Evolutionary conservation across 2,888 invertebrate species (phyloP).

Genomic region (Pelosia muscerda): DNA sequence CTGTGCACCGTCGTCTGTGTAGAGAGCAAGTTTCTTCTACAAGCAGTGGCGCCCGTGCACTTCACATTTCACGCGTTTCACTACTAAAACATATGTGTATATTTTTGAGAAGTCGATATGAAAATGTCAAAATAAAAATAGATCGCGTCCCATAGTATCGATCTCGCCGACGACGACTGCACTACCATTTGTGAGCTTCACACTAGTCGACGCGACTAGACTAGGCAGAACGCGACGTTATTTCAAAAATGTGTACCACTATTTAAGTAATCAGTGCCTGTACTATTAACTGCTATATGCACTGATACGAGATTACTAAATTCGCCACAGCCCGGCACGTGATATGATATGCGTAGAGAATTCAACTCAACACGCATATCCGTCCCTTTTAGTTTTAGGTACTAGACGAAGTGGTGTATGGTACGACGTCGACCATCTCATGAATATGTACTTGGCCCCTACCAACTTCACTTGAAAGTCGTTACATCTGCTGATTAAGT

Average conservation of each 20-base stretch:
- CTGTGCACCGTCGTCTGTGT: background rate
- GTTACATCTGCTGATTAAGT: too few relatives aligned
- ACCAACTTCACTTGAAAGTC: too few relatives aligned
- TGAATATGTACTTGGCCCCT: background rate
- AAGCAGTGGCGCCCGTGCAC: constrained; percentile 10
- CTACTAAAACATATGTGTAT: too few relatives aligned
- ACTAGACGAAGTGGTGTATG: background rate
- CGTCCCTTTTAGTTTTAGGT: background rate
- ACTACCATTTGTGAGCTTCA: background rate
- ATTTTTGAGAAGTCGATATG: background rate
- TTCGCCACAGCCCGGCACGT: background rate
- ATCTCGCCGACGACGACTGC: background rate
- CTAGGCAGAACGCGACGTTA: too few relatives aligned
- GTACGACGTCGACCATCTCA: too few relatives aligned
- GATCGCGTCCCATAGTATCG: too few relatives aligned
- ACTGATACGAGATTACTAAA: background rate
- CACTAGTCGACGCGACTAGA: background rate
- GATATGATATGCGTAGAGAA: background rate
- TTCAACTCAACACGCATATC: background rate
- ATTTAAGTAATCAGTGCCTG: too few relatives aligned
- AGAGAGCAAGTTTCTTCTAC: constrained; percentile 42
- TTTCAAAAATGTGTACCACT: too few relatives aligned
- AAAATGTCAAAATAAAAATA: background rate
- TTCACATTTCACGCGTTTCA: background rate
- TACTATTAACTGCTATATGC: background rate